Conservation (phyloP, 2,888 invertebrate genomes). For the Trachelus iudaicus region DNA sequence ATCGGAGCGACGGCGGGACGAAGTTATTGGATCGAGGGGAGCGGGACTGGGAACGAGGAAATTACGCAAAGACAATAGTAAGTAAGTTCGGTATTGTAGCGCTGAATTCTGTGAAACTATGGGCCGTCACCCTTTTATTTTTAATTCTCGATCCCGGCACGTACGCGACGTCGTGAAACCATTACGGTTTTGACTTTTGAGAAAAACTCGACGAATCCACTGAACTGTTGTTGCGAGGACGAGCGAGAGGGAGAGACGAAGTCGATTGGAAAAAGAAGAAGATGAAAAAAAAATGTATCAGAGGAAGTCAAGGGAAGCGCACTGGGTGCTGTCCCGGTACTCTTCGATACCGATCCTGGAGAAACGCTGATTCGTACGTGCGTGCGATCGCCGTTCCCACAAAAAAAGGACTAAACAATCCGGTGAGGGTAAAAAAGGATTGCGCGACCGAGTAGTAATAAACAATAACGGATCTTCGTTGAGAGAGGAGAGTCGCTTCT, state of each 20-base stretch:
- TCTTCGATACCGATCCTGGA: slow-evolving; percentile 21
- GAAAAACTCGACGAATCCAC: slow-evolving; percentile 18
- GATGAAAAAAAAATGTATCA: background rate
- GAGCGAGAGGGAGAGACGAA: slow-evolving; percentile 14
- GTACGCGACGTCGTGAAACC: slow-evolving; percentile 5
- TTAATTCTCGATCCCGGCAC: background rate
- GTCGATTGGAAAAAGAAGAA: background rate
- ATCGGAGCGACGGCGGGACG: background rate
- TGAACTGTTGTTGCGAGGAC: slow-evolving; percentile 10
- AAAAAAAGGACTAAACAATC: slow-evolving; percentile 11
- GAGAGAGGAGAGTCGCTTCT: background rate
- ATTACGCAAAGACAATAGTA: background rate
- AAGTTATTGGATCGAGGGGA: background rate
- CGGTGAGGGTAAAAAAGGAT: slow-evolving; percentile 22
- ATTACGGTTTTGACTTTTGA: slow-evolving; percentile 8
- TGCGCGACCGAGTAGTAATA: slow-evolving; percentile 11
- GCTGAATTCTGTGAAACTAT: background rate
- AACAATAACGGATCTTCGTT: slow-evolving; percentile 28
- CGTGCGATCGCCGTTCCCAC: slow-evolving; percentile 27
- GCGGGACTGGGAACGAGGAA: background rate
- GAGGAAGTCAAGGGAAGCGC: slow-evolving; percentile 1
- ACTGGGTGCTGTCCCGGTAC: background rate
- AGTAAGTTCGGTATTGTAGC: slow-evolving; percentile 7
- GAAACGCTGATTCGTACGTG: slow-evolving; percentile 45
- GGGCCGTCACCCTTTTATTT: slow-evolving; percentile 14